Evolutionary conservation across 1,140 invertebrate genomes (phyloP).

Genomic region (Drosophila lacteicornis): DNA sequence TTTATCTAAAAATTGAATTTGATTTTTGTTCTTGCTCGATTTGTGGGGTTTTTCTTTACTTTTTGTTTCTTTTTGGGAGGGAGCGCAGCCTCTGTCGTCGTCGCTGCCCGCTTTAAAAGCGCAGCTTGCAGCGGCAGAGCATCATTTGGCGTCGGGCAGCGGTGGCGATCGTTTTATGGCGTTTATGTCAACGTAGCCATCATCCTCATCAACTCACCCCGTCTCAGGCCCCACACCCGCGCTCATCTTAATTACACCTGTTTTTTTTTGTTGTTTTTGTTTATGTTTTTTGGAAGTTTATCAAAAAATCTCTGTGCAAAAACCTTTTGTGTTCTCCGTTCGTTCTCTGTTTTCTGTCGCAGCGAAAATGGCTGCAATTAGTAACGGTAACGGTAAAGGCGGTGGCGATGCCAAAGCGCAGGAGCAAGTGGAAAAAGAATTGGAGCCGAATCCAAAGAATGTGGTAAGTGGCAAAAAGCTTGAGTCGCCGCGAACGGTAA

Average conservation of each 20-base stretch:
- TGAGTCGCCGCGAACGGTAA: slow-evolving; percentile 4
- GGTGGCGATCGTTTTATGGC: slow-evolving; percentile 42
- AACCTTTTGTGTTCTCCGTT: slow-evolving; percentile 15
- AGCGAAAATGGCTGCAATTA: slow-evolving; percentile 20
- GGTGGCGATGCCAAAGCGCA: slow-evolving; percentile 13
- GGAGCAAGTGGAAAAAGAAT: slow-evolving; percentile 6
- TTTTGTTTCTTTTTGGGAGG: neutral
- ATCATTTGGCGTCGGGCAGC: slow-evolving; percentile 53
- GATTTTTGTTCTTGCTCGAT: slow-evolving; percentile 40
- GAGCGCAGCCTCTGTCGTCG: slow-evolving; percentile 4
- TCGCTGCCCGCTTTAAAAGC: slow-evolving; percentile 50
- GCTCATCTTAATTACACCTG: slow-evolving; percentile 39
- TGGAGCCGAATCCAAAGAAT: slow-evolving; percentile 10
- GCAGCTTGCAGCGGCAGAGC: slow-evolving; percentile 53
- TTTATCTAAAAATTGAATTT: slow-evolving; percentile 52
- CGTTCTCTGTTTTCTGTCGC: slow-evolving; percentile 1
- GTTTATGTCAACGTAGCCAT: slow-evolving; percentile 48
- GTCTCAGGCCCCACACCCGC: neutral
- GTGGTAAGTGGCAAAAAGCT: slow-evolving; percentile 29
- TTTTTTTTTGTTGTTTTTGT: slow-evolving; percentile 10
- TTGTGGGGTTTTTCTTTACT: slow-evolving; percentile 31
- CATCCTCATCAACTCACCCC: slow-evolving; percentile 3
- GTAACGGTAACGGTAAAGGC: slow-evolving; percentile 26
- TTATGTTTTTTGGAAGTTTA: slow-evolving; percentile 36
- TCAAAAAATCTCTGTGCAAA: slow-evolving; percentile 45